A percentile compares a stretch with the other conserved stretches of the same genome.
Conservation (phyloP, 2,113 vertebrate species). For the Lonchura striata region DNA sequence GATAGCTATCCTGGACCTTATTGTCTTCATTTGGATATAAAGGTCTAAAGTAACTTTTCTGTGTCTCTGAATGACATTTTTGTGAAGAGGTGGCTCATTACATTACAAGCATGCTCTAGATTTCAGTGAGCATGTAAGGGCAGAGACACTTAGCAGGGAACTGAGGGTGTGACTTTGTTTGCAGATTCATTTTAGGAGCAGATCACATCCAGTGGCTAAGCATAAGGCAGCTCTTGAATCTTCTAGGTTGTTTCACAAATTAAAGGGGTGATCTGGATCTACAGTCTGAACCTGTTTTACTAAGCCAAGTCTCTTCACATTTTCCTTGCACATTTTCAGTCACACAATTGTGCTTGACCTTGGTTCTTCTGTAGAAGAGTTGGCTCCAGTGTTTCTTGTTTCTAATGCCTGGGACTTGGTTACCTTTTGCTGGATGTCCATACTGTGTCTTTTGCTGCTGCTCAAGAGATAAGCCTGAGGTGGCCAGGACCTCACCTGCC, state of each 20-base stretch:
- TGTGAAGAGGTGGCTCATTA: fast-evolving
- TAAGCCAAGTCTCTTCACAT: neutral
- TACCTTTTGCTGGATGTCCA: neutral
- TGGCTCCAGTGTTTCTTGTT: neutral
- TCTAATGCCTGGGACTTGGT: neutral
- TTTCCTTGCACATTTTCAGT: neutral
- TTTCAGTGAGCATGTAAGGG: neutral
- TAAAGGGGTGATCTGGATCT: neutral
- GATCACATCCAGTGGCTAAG: neutral
- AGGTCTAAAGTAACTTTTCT: neutral
- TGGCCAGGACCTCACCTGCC: neutral
- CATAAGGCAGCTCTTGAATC: neutral
- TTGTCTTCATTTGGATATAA: neutral
- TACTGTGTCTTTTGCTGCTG: neutral
- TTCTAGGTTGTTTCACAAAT: neutral
- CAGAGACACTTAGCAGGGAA: neutral
- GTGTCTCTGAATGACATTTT: neutral
- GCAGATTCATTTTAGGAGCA: neutral
- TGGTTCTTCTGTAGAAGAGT: neutral
- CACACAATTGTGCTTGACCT: neutral
- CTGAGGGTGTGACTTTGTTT: neutral
- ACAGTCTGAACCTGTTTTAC: neutral
- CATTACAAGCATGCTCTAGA: neutral
- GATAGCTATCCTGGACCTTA: neutral
- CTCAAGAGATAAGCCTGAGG: neutral